These are phyloP conservation scores for Parasteatoda lunata DNA, from an alignment of 2,888 invertebrate species.

Conservation along the genomic window DNA sequence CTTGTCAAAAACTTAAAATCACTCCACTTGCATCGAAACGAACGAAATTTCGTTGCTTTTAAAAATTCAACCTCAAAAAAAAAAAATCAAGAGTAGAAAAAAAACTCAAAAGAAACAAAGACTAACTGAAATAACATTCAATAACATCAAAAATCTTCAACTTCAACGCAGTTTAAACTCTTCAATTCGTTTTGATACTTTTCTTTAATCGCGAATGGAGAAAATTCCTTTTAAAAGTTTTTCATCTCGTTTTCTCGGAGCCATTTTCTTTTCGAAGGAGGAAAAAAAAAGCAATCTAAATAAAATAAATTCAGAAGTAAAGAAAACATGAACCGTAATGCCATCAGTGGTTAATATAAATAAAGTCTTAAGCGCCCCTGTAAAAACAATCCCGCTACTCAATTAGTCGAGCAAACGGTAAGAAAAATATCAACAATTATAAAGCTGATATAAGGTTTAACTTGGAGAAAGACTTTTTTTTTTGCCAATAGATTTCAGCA, in stretches of 20 bases:
- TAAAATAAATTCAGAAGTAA: conserved; percentile 65
- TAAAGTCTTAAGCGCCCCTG: conserved; percentile 66
- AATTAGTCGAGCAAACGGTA: conserved; percentile 66
- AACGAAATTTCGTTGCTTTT: conserved; percentile 42
- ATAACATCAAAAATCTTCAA: conserved; percentile 61
- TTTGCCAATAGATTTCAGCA: conserved; percentile 58
- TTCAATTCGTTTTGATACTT: conserved; percentile 61
- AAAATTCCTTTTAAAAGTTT: conserved; percentile 58
- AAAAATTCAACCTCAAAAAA: conserved; percentile 47
- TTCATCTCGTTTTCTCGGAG: neutral
- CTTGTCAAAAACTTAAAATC: conserved; percentile 32
- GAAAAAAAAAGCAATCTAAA: conserved; percentile 59
- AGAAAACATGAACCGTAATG: conserved; percentile 65
- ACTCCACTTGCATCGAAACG: conserved; percentile 34
- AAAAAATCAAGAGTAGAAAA: conserved; percentile 22
- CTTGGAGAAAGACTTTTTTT: conserved; percentile 45
- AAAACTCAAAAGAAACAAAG: conserved; percentile 43
- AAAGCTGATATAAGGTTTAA: conserved; percentile 67
- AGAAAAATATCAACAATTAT: conserved; percentile 69
- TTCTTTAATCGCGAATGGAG: conserved; percentile 61
- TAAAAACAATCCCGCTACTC: conserved; percentile 68
- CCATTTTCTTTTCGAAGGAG: conserved; percentile 36
- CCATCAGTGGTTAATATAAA: conserved; percentile 68
- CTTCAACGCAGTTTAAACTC: conserved; percentile 53
- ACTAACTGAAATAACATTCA: conserved; percentile 62